phyloP scores from a whole-genome alignment of 2,888 invertebrate genomes.

The Eudasyphora cyanicolor region DNA sequence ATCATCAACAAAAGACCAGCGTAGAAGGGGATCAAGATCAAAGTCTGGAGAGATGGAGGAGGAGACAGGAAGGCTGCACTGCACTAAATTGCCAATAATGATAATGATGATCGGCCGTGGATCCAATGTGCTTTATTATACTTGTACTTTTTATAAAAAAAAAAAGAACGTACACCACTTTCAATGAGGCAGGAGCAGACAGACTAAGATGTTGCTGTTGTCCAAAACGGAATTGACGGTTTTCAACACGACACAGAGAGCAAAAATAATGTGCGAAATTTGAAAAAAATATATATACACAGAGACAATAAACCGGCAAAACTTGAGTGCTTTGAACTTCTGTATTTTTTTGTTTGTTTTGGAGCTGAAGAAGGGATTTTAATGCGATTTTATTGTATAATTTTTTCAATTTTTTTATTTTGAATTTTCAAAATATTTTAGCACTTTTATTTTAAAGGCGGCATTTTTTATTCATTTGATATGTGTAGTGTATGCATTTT shows the following conservation, averaged over 20 bases:
- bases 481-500: constrained; percentile 10
- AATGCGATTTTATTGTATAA: background rate
- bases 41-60: too few relatives aligned
- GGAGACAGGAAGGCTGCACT: constrained; percentile 12
- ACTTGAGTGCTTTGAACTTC: constrained; percentile 50
- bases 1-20: background rate
- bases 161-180: background rate
- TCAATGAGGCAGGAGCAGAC: background rate
- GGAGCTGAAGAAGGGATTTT: too few relatives aligned
- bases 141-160: background rate
- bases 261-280: constrained; percentile 45
- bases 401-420: constrained; percentile 42
- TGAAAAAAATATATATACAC: too few relatives aligned
- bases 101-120: constrained; percentile 17
- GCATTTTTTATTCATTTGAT: constrained; percentile 25
- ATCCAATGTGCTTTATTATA: constrained; percentile 8
- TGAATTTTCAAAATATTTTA: constrained; percentile 38
- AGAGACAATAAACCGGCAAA: constrained; percentile 16
- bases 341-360: constrained; percentile 22
- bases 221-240: constrained; percentile 30
- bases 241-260: constrained; percentile 25
- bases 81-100: constrained; percentile 32
- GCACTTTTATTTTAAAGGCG: background rate
- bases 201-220: constrained; percentile 35
- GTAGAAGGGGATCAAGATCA: background rate